A percentile compares a stretch with the other conserved stretches of the same genome.
Evolutionary conservation across 2,113 vertebrate genomes (phyloP).

Genomic region (Poeciliopsis prolifica): DNA sequence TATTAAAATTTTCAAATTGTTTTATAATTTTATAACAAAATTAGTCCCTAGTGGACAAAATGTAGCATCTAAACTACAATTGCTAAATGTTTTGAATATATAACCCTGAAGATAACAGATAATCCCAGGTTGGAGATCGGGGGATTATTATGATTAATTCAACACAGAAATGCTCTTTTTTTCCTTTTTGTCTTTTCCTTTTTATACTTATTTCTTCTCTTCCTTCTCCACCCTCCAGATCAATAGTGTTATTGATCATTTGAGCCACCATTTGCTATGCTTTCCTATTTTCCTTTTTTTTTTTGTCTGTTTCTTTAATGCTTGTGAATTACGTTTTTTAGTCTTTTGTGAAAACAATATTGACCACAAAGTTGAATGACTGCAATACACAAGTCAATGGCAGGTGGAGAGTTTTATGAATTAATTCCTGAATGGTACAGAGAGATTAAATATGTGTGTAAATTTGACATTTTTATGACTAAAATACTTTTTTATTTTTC

Average conservation of each 20-base stretch:
- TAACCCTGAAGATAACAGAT: not conserved
- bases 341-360: slow-evolving; percentile 60
- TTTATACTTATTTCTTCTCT: slow-evolving; percentile 11
- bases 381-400: slow-evolving; percentile 20
- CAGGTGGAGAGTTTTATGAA: slow-evolving; percentile 1
- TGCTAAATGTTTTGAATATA: not conserved
- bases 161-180: not conserved
- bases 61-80: not conserved
- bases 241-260: slow-evolving; percentile 37
- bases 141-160: no score
- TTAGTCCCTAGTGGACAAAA: not conserved
- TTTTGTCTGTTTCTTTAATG: slow-evolving; percentile 20
- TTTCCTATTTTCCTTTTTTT: not conserved
- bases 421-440: not conserved
- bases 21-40: no score
- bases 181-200: not conserved
- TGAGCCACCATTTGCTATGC: slow-evolving; percentile 25
- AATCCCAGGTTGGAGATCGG: not conserved
- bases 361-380: slow-evolving; percentile 51
- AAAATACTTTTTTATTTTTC: no score
- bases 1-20: no score
- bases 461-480: no score
- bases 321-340: slow-evolving; percentile 11
- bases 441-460: no score
- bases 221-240: not conserved